Conservation (phyloP, 2,113 vertebrate species). For the Albula goreensis region DNA sequence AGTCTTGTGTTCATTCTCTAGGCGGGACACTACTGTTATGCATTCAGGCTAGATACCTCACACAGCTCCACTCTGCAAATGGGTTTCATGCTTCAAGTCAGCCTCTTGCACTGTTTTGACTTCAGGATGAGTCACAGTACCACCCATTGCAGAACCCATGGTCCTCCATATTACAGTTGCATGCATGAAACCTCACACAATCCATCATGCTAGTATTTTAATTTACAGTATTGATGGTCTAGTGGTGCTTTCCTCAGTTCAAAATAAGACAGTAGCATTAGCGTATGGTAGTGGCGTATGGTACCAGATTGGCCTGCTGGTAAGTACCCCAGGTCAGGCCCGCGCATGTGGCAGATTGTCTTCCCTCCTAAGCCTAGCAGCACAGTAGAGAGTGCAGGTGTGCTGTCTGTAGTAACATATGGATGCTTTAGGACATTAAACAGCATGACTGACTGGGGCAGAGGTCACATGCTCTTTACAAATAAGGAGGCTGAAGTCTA, state of each 20-base stretch:
- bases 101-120: no score
- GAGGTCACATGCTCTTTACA: slow-evolving; percentile 60
- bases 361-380: slow-evolving; percentile 25
- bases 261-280: neutral
- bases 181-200: neutral
- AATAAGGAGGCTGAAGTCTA: slow-evolving; percentile 52
- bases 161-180: neutral
- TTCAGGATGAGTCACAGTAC: neutral
- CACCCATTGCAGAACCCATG: neutral
- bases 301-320: neutral
- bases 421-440: slow-evolving; percentile 60
- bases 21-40: neutral
- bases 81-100: neutral
- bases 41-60: neutral
- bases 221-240: neutral
- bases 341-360: neutral
- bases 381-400: slow-evolving; percentile 38
- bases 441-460: slow-evolving; percentile 56
- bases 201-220: neutral
- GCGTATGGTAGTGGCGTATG: neutral
- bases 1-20: neutral
- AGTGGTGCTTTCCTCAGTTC: neutral
- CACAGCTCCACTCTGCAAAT: neutral
- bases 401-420: slow-evolving; percentile 53
- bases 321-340: neutral